Percentiles rank a stretch among this genome's conserved stretches.
These are phyloP conservation scores for Falcaria lacertinaria DNA, from an alignment of 2,888 invertebrate species.

Conservation along the genomic window DNA sequence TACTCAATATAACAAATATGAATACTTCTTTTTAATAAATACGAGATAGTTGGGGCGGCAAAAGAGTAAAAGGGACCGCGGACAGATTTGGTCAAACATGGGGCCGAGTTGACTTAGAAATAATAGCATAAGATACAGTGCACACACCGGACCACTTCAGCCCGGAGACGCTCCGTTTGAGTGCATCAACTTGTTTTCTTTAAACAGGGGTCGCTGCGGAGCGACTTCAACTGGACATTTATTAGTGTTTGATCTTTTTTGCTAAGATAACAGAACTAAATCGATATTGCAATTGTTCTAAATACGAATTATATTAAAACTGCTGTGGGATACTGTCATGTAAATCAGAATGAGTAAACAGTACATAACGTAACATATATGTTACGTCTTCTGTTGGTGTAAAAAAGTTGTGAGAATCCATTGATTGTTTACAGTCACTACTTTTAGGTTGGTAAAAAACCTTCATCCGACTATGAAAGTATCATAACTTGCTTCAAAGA, in stretches of 20 bases:
- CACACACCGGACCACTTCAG: slow-evolving; percentile 63
- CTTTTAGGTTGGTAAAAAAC: too few relatives aligned
- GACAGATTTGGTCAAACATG: slow-evolving; percentile 73
- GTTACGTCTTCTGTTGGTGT: too few relatives aligned
- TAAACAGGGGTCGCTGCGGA: slow-evolving; percentile 59
- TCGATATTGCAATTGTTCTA: too few relatives aligned
- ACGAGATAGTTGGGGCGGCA: slow-evolving; percentile 52
- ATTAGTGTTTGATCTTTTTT: slow-evolving; percentile 16
- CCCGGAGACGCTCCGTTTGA: slow-evolving; percentile 63
- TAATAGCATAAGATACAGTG: slow-evolving; percentile 74
- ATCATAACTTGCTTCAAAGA: too few relatives aligned
- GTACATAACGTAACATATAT: too few relatives aligned
- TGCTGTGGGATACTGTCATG: too few relatives aligned
- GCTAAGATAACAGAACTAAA: too few relatives aligned
- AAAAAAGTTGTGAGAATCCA: too few relatives aligned
- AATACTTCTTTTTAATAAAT: slow-evolving; percentile 41
- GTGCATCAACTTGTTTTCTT: slow-evolving; percentile 69
- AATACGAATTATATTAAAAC: too few relatives aligned
- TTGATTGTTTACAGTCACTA: too few relatives aligned
- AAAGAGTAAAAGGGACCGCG: slow-evolving; percentile 69
- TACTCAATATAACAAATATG: slow-evolving; percentile 31
- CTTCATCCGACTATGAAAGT: too few relatives aligned
- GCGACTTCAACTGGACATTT: slow-evolving; percentile 27
- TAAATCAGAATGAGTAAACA: too few relatives aligned
- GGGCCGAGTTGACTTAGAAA: slow-evolving; percentile 70